Conservation (phyloP, 2,888 invertebrate species). For the Aelia acuminata region DNA sequence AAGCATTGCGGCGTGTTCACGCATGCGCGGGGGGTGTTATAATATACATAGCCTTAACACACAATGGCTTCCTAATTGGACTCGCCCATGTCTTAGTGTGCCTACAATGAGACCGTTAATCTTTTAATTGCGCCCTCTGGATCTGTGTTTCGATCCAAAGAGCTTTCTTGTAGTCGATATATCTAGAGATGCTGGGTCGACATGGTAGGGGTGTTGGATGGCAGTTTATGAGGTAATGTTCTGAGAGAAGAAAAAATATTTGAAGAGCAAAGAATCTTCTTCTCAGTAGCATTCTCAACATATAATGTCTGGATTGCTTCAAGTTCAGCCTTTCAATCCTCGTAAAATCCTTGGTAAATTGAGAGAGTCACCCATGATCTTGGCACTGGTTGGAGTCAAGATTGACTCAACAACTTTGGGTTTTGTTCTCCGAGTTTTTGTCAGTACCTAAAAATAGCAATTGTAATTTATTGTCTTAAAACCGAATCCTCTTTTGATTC, state of each 20-base stretch:
- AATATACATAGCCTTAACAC: conserved; percentile 54
- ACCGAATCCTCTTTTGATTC: too few species aligned
- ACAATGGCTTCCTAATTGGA: conserved; percentile 57
- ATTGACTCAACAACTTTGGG: too few species aligned
- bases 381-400: too few species aligned
- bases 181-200: not conserved
- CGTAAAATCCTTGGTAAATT: too few species aligned
- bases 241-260: not conserved
- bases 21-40: conserved; percentile 49
- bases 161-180: not conserved
- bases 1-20: conserved; percentile 36
- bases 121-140: conserved; percentile 40
- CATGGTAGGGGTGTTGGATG: not conserved
- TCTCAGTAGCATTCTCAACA: not conserved
- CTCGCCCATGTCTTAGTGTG: conserved; percentile 27
- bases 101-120: conserved; percentile 54
- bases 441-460: too few species aligned
- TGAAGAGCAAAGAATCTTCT: not conserved
- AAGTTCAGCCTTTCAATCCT: too few species aligned
- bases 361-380: too few species aligned
- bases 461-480: too few species aligned
- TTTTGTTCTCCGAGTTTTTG: too few species aligned
- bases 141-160: not conserved
- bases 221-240: not conserved
- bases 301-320: not conserved